Evolutionary conservation across 2,888 invertebrate species (phyloP).

Genomic region (Capitulum mitella): DNA sequence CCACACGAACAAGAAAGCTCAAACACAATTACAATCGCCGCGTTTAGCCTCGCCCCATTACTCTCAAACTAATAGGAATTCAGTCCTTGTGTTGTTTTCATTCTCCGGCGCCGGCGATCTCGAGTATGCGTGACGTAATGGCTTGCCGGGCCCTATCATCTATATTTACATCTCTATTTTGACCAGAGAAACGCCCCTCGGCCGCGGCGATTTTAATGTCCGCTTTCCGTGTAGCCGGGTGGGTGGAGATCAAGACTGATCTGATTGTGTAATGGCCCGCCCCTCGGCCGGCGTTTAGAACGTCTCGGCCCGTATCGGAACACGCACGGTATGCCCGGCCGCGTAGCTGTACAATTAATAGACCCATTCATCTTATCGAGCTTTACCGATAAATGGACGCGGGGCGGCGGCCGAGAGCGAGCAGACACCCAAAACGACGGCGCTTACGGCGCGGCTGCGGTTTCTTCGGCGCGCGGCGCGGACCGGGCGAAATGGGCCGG

Average conservation of each 20-base stretch:
- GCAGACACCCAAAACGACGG: neutral
- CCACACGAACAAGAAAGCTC: neutral
- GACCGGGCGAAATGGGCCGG: neutral
- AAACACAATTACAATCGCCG: neutral
- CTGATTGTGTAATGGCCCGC: neutral
- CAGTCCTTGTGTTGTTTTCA: constrained; percentile 12
- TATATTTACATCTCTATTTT: constrained; percentile 22
- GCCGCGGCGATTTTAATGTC: neutral
- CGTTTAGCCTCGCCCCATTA: neutral
- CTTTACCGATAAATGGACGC: constrained; percentile 8
- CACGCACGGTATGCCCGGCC: neutral
- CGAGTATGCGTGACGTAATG: constrained; percentile 1
- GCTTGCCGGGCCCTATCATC: neutral
- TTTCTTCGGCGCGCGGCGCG: neutral
- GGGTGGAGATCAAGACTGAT: neutral
- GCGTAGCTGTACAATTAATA: constrained; percentile 15
- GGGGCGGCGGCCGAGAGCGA: neutral
- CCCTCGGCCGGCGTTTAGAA: neutral
- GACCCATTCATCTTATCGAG: constrained; percentile 11
- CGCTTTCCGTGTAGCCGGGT: neutral
- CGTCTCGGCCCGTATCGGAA: neutral
- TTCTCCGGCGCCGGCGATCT: neutral
- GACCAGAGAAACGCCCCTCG: neutral
- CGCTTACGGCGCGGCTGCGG: neutral
- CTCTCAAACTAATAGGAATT: neutral